Evolutionary conservation across 2,797 vertebrate genomes (phyloP).

Genomic region (Hyperoplus immaculatus): DNA sequence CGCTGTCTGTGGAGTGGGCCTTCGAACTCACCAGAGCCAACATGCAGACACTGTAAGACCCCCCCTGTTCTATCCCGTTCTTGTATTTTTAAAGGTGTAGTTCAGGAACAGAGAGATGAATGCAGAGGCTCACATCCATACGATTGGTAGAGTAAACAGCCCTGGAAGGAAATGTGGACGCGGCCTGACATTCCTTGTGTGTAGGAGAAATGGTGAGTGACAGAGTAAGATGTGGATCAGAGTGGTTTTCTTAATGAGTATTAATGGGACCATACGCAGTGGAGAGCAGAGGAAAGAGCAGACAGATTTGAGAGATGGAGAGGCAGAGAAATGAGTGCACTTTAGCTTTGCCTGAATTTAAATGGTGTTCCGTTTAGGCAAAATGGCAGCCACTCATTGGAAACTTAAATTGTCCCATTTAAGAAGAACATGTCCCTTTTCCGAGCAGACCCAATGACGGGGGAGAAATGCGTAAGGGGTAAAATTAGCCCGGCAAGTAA

Average conservation of each 20-base stretch:
- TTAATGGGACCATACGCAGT: slow-evolving; percentile 3
- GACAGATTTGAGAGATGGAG: slow-evolving; percentile 12
- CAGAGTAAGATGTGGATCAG: slow-evolving; percentile 18
- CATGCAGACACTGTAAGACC: slow-evolving; percentile 94
- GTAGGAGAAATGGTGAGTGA: slow-evolving; percentile 10
- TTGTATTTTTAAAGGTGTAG: slow-evolving; percentile 3
- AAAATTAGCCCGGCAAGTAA: neutral
- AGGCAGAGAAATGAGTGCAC: slow-evolving; percentile 4
- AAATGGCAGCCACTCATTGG: neutral
- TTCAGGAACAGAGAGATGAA: slow-evolving; percentile 14
- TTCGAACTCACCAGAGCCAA: slow-evolving; percentile 95
- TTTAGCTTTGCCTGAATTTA: slow-evolving; percentile 19
- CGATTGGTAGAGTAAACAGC: slow-evolving; percentile 6
- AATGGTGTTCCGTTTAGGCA: slow-evolving; percentile 14
- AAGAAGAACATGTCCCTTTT: neutral
- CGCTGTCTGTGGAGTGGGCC: slow-evolving; percentile 93
- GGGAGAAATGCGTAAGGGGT: neutral
- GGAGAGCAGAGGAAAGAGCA: slow-evolving; percentile 9
- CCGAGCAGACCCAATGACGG: neutral
- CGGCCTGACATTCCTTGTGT: slow-evolving; percentile 16
- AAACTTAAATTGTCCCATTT: slow-evolving; percentile 15
- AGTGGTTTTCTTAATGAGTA: neutral
- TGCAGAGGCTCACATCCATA: neutral
- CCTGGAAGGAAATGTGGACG: slow-evolving; percentile 13
- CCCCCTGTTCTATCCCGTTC: neutral